Percentiles rank a stretch among this genome's conserved stretches.
Conservation (phyloP, 2,113 vertebrate species). For the Noctilio leporinus region DNA sequence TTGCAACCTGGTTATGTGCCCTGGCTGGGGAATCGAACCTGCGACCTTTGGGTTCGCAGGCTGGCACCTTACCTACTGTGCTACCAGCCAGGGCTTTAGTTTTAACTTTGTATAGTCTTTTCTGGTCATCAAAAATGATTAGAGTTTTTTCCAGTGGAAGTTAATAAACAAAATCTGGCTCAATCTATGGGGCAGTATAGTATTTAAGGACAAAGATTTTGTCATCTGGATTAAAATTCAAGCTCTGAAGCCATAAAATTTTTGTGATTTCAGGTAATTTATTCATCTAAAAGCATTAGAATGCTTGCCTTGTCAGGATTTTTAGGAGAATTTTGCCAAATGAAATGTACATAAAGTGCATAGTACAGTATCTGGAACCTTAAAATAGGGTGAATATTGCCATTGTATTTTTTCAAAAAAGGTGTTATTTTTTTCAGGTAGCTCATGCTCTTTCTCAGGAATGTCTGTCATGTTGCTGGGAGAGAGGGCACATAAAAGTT, state of each 20-base stretch:
- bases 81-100: too few species aligned
- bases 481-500: neutral
- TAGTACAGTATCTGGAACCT: neutral
- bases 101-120: neutral
- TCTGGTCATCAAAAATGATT: neutral
- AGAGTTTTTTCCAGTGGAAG: neutral
- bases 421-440: neutral
- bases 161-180: conserved; percentile 1
- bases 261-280: conserved; percentile 19
- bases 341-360: neutral
- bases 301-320: neutral
- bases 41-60: too few species aligned
- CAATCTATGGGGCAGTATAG: neutral
- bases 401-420: neutral
- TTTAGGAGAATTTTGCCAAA: conserved; percentile 19
- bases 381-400: neutral
- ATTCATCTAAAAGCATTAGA: neutral
- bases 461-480: conserved; percentile 58
- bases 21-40: too few species aligned
- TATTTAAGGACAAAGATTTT: conserved; percentile 1
- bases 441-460: neutral
- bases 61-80: too few species aligned
- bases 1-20: too few species aligned
- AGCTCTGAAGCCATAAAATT: neutral
- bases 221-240: conserved; percentile 6